Evolutionary conservation across 2,797 vertebrate genomes (phyloP), one percentile per base, ranked within the genome.

Genomic region (Lindbergichthys nudifrons): DNA sequence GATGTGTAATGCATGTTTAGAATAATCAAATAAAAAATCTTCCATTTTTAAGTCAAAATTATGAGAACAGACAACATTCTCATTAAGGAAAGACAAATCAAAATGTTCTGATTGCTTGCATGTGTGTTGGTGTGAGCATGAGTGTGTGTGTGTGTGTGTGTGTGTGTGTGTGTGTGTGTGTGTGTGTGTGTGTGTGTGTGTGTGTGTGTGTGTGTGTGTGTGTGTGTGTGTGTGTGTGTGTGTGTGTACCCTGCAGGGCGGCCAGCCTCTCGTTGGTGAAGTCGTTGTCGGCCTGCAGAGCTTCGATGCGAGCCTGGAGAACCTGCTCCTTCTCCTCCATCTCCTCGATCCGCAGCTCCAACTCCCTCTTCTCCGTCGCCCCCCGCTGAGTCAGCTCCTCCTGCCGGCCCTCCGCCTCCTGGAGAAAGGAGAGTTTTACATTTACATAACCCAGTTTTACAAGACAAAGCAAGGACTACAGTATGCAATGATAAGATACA

Each of bases 321-420:
- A 97, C 96, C 92, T 98, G 97, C 79, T 99, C 98, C 92, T 97
- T 98, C 89, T 99, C 97, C 93, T 99, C 98, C 98, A 99, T 98
- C 93, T 99, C 98, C 82, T 97, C 97, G 47, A 99, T 97, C 85
- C 96, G 95, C 89, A 96, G 92, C 77, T 99, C 97, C 79, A 99
- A 89, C 90, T 98, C 97, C 83, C 96, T 96, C 91, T 97, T 98
- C 92, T 99, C 98, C 0, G 92, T 93, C 43, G 95, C 95, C 5
- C 97, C 97, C 80, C 97, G 97, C 92, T 97, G 97, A 0, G 97
- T 96, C 68, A 99, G 95, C 93, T 99, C 97, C 77, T 99, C 97
- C 85, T 99, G 97, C 63, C 94, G 94, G 42, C 96, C 96, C 90
- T 99, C 98, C 3, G 97, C 97, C 61, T 90, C 87, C 98, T 99